Conservation (phyloP, 2,113 vertebrate genomes). For the Petaurus breviceps region DNA sequence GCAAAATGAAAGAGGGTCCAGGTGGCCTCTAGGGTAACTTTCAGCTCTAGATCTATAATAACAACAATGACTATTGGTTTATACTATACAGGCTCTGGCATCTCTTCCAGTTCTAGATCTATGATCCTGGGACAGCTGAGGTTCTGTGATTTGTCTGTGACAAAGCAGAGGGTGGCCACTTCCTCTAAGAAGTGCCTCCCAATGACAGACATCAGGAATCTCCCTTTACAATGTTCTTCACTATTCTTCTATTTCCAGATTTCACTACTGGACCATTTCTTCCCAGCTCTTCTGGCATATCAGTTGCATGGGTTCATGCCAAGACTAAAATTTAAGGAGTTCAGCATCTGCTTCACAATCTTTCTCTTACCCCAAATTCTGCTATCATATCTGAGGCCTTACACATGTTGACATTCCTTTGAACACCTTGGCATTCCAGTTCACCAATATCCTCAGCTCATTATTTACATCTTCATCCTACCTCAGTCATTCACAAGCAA, state of each 20-base stretch:
- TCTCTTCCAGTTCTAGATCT: neutral
- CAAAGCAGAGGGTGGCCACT: neutral
- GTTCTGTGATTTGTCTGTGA: no score
- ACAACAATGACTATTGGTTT: neutral
- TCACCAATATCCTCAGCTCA: neutral
- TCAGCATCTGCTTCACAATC: neutral
- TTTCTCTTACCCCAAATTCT: neutral
- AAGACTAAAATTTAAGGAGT: constrained; percentile 22
- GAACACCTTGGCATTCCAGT: neutral
- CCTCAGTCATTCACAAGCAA: neutral
- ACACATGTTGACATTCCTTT: neutral
- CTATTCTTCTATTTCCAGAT: neutral
- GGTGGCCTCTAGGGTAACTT: neutral
- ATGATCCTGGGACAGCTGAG: neutral
- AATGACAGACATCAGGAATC: neutral
- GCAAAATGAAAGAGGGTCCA: neutral
- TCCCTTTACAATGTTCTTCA: neutral
- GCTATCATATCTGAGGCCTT: neutral
- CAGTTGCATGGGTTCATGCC: constrained; percentile 19
- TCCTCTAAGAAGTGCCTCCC: neutral
- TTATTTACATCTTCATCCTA: neutral
- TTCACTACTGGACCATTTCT: neutral
- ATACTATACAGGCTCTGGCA: neutral
- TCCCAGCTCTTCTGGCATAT: constrained; percentile 7
- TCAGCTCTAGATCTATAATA: neutral